Conservation (phyloP, 2,888 invertebrate species). For the Drymonia ruficornis region DNA sequence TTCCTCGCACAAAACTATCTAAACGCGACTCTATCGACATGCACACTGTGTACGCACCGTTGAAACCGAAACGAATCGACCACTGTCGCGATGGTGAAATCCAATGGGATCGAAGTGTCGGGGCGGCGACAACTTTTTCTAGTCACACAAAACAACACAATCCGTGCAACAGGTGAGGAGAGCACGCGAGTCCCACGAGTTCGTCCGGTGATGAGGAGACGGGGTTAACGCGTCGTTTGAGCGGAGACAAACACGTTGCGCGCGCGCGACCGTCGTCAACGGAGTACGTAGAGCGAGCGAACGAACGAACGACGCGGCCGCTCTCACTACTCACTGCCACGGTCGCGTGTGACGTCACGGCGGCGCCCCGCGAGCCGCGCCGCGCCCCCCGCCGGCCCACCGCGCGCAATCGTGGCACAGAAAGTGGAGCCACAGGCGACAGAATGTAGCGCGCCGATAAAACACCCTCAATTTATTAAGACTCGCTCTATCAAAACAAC, state of each 20-base stretch:
- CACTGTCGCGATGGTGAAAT: conserved; percentile 62
- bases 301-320: conserved; percentile 75
- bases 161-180: conserved; percentile 68
- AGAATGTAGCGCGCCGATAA: conserved; percentile 79
- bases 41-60: conserved; percentile 67
- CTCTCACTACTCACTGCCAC: conserved; percentile 83
- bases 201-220: conserved; percentile 56
- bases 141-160: conserved; percentile 69
- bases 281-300: conserved; percentile 78
- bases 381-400: conserved; percentile 35
- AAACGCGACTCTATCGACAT: conserved; percentile 71
- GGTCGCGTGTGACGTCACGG: conserved; percentile 82
- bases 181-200: conserved; percentile 64
- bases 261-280: conserved; percentile 80
- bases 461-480: conserved; percentile 78
- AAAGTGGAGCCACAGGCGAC: conserved; percentile 77
- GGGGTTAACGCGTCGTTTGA: conserved; percentile 62
- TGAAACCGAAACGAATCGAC: conserved; percentile 67
- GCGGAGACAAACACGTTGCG: conserved; percentile 69
- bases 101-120: conserved; percentile 46
- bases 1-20: conserved; percentile 77
- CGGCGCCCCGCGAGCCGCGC: conserved; percentile 51
- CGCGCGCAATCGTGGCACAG: conserved; percentile 77
- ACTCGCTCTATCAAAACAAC: conserved; percentile 75
- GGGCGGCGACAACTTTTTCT: conserved; percentile 49